Base-by-base conservation (phyloP, 2,113 vertebrate species). In the Sinocyclocheilus grahami region DNA sequence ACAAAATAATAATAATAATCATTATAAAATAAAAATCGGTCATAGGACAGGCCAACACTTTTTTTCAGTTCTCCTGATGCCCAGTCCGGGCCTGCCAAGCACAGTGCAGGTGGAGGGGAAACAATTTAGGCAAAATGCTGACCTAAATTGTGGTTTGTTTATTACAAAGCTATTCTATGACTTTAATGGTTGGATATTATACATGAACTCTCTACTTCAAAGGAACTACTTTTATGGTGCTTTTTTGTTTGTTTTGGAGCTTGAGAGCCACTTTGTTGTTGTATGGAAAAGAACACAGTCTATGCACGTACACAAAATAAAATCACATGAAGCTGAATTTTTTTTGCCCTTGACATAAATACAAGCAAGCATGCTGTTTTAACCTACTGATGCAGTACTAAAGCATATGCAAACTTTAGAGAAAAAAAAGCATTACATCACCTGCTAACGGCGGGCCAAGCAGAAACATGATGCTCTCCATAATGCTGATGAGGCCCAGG, bases 401-500 rank as follows among this genome's bases (percentile, higher is more conserved):
- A 33, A 69, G 27, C 69, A 72, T 5, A 39, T 4, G 9, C 9
- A 65, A 65, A 83, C 79, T 60, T 12, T 37, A 53, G 72, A 72
- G 30, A 33, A 33, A 33, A 37, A 22, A 62, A 42, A 4, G 20
- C 46, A 67, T 48, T 48, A 20, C 69, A 93, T 94, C 65, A 97
- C 96, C 96, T 93, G 95, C 95, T 72, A 97, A 89, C 0, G 97
- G 97, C 0, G 96, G 95, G 10, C 95, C 93, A 0, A 96, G 46
- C 84, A 97, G 94, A 22, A 95, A 85, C 0, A 92, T 92, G 87
- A 95, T 46, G 1, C 96, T 96, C 83, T 95, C 94, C 86, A 96
- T 91, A 90, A 96, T 51, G 14, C 94, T 95, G 92, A 96, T 94
- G 90, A 97, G 95, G 27, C 97, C 97, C 51, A 97, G 93, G 65